Conservation (phyloP, 2,113 vertebrate genomes). For the Callospermophilus lateralis region DNA sequence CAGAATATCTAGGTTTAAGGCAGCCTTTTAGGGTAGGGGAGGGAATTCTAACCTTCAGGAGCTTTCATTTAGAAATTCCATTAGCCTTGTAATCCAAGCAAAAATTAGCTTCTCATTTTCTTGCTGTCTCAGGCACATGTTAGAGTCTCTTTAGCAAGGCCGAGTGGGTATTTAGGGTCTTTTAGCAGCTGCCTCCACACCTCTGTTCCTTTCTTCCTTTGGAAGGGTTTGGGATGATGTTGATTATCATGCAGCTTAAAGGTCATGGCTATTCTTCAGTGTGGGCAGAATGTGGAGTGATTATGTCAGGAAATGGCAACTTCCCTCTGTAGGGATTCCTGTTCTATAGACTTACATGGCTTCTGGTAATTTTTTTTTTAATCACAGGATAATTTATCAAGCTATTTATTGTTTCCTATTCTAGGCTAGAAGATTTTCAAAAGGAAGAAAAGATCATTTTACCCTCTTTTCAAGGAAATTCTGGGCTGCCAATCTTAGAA, state of each 20-base stretch:
- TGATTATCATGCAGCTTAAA: background rate
- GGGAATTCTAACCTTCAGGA: background rate
- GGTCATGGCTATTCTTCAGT: background rate
- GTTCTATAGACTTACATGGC: background rate
- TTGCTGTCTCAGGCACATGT: background rate
- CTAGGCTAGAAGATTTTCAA: background rate
- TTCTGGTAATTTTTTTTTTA: background rate
- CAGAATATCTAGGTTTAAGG: background rate
- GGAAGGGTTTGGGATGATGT: background rate
- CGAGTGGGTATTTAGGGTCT: background rate
- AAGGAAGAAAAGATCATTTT: background rate
- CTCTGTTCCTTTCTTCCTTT: background rate
- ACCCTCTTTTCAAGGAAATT: background rate
- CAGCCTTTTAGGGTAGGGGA: background rate
- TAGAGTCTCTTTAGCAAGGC: background rate
- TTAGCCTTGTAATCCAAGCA: background rate
- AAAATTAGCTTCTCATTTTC: background rate
- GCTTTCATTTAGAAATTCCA: background rate
- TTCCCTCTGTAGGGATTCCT: background rate
- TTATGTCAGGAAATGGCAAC: background rate
- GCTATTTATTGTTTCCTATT: background rate
- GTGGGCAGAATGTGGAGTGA: background rate
- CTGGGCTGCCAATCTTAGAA: background rate
- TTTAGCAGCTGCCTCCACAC: background rate
- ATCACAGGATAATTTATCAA: background rate